Evolutionary conservation across 2,888 invertebrate species (phyloP).

Genomic region (Drosophila robusta): DNA sequence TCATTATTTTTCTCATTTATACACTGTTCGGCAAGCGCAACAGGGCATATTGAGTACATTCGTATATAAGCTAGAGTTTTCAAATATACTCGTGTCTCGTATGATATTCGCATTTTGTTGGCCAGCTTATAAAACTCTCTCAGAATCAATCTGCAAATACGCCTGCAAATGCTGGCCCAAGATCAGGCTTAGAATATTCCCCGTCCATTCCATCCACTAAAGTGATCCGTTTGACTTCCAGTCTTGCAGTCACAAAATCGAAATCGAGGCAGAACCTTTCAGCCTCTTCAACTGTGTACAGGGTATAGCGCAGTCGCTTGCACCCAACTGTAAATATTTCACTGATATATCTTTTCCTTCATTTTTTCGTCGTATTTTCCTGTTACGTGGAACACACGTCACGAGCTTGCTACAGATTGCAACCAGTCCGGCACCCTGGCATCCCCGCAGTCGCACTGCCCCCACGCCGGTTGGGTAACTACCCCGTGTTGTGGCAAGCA

Average conservation of each 20-base stretch:
- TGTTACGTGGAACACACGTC: neutral
- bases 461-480: neutral
- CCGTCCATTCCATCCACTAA: too few relatives aligned
- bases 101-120: too few relatives aligned
- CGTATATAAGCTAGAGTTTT: too few relatives aligned
- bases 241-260: too few relatives aligned
- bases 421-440: too few relatives aligned
- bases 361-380: neutral
- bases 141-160: too few relatives aligned
- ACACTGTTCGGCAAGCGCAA: neutral
- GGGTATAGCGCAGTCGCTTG: neutral
- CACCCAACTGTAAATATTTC: neutral
- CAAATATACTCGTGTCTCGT: too few relatives aligned
- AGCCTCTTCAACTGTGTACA: neutral
- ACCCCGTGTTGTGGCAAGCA: neutral
- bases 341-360: neutral
- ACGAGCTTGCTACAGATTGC: neutral
- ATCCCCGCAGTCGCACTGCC: neutral
- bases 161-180: too few relatives aligned
- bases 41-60: neutral
- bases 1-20: constrained; percentile 56
- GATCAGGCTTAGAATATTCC: too few relatives aligned
- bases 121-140: too few relatives aligned
- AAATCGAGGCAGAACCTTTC: too few relatives aligned
- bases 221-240: too few relatives aligned